Percentiles rank a stretch among this genome's conserved stretches.
phyloP scores from a whole-genome alignment of 2,797 vertebrate genomes.

The Myiotriccus ornatus region DNA sequence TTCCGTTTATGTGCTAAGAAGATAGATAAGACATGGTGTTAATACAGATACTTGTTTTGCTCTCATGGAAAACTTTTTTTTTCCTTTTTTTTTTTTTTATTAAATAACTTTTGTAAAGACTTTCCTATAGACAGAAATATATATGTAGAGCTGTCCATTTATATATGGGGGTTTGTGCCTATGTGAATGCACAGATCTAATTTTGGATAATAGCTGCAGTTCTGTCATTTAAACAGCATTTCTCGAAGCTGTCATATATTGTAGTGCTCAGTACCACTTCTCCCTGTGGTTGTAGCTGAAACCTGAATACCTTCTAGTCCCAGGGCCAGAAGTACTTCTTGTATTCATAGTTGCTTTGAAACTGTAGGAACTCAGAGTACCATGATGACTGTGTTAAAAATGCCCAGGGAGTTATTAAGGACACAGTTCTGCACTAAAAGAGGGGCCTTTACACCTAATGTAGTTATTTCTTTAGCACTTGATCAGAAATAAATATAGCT shows the following conservation, averaged over 20 bases:
- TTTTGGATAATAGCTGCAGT: neutral
- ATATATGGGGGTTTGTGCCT: fast-evolving
- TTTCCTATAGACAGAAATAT: neutral
- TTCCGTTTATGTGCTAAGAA: constrained; percentile 7
- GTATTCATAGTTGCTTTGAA: neutral
- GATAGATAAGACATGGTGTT: neutral
- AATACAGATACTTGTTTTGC: neutral
- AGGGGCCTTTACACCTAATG: neutral
- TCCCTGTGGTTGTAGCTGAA: neutral
- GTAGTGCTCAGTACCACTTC: neutral
- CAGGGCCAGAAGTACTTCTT: neutral
- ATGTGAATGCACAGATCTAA: neutral
- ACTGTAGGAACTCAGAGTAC: neutral
- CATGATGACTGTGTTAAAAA: neutral
- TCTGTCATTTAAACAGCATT: neutral
- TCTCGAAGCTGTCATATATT: neutral
- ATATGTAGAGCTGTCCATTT: neutral
- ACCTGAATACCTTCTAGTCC: neutral
- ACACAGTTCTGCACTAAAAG: neutral
- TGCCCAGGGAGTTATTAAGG: neutral
- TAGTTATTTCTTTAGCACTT: neutral
- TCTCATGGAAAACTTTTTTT: neutral
- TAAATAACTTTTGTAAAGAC: neutral
- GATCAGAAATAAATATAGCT: neutral
- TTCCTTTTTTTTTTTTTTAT: neutral